Percentiles rank a stretch among this genome's conserved stretches.
phyloP scores from a whole-genome alignment of 2,888 invertebrate genomes.

The Sminthurinus aureus region DNA sequence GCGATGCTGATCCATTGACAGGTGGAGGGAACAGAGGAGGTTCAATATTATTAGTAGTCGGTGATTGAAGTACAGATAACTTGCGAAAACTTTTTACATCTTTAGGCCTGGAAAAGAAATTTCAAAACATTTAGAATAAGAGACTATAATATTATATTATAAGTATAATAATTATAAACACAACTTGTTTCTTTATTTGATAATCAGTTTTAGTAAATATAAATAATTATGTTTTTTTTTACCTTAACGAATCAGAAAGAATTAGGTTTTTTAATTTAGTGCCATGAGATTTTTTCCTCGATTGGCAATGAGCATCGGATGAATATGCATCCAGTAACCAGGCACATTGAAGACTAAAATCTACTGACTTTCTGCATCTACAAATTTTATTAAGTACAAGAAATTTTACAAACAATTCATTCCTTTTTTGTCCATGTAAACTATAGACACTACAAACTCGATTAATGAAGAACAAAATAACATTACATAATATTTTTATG shows the following conservation, averaged over 20 bases:
- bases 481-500: background rate
- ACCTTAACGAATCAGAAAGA: conserved; percentile 73
- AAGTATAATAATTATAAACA: too few relatives aligned
- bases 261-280: conserved; percentile 78
- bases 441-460: background rate
- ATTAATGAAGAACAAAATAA: background rate
- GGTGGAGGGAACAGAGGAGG: conserved; percentile 53
- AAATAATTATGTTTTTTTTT: conserved; percentile 7
- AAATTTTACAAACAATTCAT: background rate
- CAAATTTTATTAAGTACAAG: conserved; percentile 52
- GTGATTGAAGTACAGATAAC: conserved; percentile 53
- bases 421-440: too few relatives aligned
- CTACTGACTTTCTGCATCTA: conserved; percentile 90
- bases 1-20: background rate
- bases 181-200: too few relatives aligned
- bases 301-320: conserved; percentile 73
- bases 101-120: conserved; percentile 51
- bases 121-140: background rate
- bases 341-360: conserved; percentile 94
- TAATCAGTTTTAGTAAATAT: too few relatives aligned
- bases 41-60: conserved; percentile 47
- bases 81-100: conserved; percentile 57
- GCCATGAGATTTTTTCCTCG: conserved; percentile 77
- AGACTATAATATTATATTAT: conserved; percentile 5
- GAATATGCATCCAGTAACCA: conserved; percentile 97